Conservation (phyloP, 2,888 invertebrate genomes). For the Caenorhabditis doughertyi region DNA sequence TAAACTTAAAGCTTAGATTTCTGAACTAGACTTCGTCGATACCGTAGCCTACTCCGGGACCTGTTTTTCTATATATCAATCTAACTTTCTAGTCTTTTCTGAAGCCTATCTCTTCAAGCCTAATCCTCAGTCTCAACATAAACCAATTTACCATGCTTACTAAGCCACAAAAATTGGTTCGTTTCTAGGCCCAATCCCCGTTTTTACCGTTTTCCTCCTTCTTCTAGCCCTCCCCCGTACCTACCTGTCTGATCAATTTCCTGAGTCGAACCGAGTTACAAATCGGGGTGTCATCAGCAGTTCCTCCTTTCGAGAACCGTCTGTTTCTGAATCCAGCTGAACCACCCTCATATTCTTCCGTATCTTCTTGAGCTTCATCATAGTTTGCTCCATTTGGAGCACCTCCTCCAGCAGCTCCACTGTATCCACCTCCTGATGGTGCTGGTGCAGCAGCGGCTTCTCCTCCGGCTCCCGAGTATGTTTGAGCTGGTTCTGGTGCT, state of each 20-base stretch:
- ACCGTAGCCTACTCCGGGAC: too few species aligned
- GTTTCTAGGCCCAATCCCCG: too few species aligned
- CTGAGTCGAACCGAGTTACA: constrained; percentile 68
- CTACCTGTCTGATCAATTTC: constrained; percentile 69
- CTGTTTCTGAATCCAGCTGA: constrained; percentile 66
- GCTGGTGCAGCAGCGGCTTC: constrained; percentile 39
- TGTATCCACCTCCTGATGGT: constrained; percentile 44
- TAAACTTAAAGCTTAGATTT: too few species aligned
- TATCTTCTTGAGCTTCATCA: constrained; percentile 67
- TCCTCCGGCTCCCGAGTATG: constrained; percentile 65
- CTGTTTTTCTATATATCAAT: too few species aligned
- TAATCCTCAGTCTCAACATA: too few species aligned
- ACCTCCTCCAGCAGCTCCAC: constrained; percentile 43
- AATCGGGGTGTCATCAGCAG: constrained; percentile 54
- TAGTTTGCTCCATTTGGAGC: constrained; percentile 69
- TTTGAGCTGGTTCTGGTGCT: constrained; percentile 57
- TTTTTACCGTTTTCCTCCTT: too few species aligned
- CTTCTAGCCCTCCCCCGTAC: too few species aligned
- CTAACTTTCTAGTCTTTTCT: too few species aligned
- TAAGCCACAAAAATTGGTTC: too few species aligned
- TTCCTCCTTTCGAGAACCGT: constrained; percentile 66
- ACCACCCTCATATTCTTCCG: constrained; percentile 68
- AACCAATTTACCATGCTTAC: too few species aligned
- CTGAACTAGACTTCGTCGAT: too few species aligned
- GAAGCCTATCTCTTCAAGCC: too few species aligned